Base-by-base conservation (phyloP, 2,888 invertebrate genomes). In the Oxystoma pomonae region DNA sequence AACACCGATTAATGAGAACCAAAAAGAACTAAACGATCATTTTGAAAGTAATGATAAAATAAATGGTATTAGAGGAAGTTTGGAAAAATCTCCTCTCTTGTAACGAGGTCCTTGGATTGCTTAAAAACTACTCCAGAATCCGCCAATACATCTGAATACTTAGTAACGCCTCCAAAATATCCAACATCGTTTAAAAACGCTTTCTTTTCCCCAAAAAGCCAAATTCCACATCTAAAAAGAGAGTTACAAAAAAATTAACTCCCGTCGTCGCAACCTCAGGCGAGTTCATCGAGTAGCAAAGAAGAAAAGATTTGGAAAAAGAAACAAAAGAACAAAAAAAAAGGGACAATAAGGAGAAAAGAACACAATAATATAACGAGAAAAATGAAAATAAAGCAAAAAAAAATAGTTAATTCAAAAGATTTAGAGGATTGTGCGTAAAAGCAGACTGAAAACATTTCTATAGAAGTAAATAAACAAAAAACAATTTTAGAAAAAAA, bases 251-350 rank as follows among this genome's bases (percentile, higher is more conserved):
- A 60, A 61, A 61, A 56, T 22, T 61, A 35, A 61, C 56, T 16
- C 61, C 57, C 16, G 35, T 56, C 9, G 56, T 61, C 9, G 61
- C 61, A 16, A 61, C 56, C 22, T 21, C 61, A 35, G 58, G 57
- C 17, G 61, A 61, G n/a, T 61, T 61, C 52, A 20, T 61, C 2
- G 61, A 61, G 21, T 58, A 61, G 51, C 61, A 61, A 57, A 61
- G 61, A 61, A 22, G 61, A 61, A 57, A 57, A 51, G 61, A 61
- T 16, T 16, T 20, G 5, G 52, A 58, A 57, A 57, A 57, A 58
- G 52, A 50, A 21, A 61, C 20, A 21, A 55, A 58, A 57, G 22
- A 62, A 35, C 35, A 35, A 35, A 35, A 35, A 35, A 35, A 35
- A 12, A 35, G 5, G 12, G 35, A 35, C 3, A 35, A 35, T 35